phyloP scores from a whole-genome alignment of 2,113 vertebrate species.

The Chauna torquata region DNA sequence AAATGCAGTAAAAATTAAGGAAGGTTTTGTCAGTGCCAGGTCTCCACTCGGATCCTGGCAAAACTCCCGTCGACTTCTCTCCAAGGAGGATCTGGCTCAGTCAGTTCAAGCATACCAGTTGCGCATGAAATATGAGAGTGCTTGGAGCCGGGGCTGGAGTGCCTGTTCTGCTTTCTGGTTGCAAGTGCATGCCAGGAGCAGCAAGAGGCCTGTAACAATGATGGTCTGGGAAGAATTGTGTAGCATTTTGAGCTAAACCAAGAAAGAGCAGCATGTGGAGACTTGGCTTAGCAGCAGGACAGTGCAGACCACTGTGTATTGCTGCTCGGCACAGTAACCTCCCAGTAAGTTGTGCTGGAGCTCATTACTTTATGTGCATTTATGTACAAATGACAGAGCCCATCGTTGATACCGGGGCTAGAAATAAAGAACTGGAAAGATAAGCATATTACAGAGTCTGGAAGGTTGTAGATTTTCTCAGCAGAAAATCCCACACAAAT shows the following conservation, averaged over 20 bases:
- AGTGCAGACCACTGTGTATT: neutral
- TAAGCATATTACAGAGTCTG: neutral
- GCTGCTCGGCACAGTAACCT: neutral
- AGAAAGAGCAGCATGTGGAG: neutral
- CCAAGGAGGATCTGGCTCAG: neutral
- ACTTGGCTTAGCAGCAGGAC: neutral
- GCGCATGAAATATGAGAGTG: neutral
- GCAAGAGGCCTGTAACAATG: neutral
- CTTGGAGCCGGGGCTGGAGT: neutral
- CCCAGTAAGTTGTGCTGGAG: neutral
- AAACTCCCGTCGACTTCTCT: neutral
- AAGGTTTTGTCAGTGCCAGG: neutral
- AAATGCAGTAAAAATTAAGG: neutral
- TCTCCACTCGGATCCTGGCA: neutral
- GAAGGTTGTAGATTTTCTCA: neutral
- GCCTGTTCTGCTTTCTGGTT: neutral
- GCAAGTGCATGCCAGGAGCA: neutral
- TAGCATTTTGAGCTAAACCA: neutral
- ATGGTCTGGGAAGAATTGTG: neutral
- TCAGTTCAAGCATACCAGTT: neutral
- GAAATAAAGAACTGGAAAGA: neutral
- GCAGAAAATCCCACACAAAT: constrained; percentile 15
- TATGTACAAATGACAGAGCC: neutral
- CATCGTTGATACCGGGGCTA: neutral
- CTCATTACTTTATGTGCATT: neutral